Base-by-base conservation (phyloP, 2,797 vertebrate species). In the Acropternis orthonyx region DNA sequence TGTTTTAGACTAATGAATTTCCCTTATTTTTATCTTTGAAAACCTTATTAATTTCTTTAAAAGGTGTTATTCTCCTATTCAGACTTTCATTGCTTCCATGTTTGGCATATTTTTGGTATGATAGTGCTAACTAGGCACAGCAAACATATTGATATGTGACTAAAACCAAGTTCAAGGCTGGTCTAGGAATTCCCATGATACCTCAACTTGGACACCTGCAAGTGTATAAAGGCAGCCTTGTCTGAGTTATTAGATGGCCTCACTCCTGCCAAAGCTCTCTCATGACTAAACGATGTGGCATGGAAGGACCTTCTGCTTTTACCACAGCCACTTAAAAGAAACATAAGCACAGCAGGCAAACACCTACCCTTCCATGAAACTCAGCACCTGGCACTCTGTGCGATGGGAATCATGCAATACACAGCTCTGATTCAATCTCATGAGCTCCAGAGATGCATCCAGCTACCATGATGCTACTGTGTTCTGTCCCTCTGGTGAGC, bases 11-110 rank as follows among this genome's bases (percentile, higher is more conserved):
- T 76, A 81, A 82, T 46, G 34, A 86, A 94, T 90, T 93, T 48
- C 66, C 84, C 34, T 89, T 76, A 49, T 9, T 83, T 92, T 91
- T 91, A 26, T 88, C 76, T 94, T 68, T 51, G 14, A 86, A 91
- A 93, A 82, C 12, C 43, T 73, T 72, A 91, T 84, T 68, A 66
- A 77, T 73, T 37, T 18, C 41, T 91, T 88, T 88, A 84, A 86
- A 85, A 61, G 48, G 67, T 67, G 37, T 58, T 76, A 85, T 69
- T 84, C 55, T 63, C 15, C 39, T 63, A 36, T 41, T 84, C 19
- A n/a, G 32, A n/a, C 32, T 78, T 83, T 54, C 82, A 91, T 39
- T 92, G 71, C 62, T 92, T 92, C 73, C 69, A 39, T 54, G 20
- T 74, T 84, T 85, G 79, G 41, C 56, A 52, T 73, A 27, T 0